Percentiles rank a stretch among this genome's conserved stretches.
Conservation (phyloP, 2,888 invertebrate species). For the Gymnosoma rotundatum region DNA sequence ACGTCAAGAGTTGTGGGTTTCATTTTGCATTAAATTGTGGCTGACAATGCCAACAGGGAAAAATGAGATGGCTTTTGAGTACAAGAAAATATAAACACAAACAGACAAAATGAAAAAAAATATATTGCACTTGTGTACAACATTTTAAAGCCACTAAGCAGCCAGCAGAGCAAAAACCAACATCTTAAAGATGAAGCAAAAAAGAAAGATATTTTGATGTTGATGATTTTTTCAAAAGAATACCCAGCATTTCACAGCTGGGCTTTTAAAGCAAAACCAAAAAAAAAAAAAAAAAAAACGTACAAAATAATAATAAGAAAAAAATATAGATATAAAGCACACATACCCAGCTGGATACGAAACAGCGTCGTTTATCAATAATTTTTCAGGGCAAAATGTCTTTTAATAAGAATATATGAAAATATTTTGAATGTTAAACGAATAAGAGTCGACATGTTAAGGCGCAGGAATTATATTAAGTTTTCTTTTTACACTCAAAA, state of each 20-base stretch:
- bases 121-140: conserved; percentile 39
- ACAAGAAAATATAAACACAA: conserved; percentile 23
- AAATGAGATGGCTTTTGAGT: conserved; percentile 57
- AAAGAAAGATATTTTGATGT: conserved; percentile 12
- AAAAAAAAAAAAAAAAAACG: conserved; percentile 1
- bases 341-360: conserved; percentile 38
- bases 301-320: background rate
- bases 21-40: conserved; percentile 60
- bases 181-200: conserved; percentile 26
- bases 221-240: conserved; percentile 32
- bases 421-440: conserved; percentile 42
- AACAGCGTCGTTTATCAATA: conserved; percentile 79
- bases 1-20: conserved; percentile 68
- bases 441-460: conserved; percentile 12
- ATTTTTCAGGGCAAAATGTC: conserved; percentile 74
- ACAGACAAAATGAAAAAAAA: conserved; percentile 9
- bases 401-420: conserved; percentile 50
- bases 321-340: background rate
- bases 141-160: conserved; percentile 57
- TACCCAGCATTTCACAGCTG: conserved; percentile 48
- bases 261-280: conserved; percentile 12
- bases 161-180: conserved; percentile 48
- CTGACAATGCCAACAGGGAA: conserved; percentile 61
- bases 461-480: background rate
- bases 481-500: background rate